These are phyloP conservation scores for Lycorma delicatula DNA, from an alignment of 1,140 invertebrate species.

Conservation along the genomic window DNA sequence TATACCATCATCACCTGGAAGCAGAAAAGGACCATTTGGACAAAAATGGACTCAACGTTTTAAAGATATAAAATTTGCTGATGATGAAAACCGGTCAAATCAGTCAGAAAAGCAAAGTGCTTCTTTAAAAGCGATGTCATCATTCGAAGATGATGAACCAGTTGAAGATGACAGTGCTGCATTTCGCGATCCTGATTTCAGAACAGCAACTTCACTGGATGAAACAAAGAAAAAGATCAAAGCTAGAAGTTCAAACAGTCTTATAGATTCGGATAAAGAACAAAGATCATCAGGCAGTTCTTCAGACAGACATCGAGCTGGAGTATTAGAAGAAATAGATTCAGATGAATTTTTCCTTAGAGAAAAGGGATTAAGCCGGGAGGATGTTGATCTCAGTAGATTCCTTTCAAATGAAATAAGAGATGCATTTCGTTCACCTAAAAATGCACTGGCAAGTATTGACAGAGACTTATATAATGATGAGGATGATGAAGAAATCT, in stretches of 20 bases:
- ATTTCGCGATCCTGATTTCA: conserved; percentile 28
- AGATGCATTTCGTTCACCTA: conserved; percentile 59
- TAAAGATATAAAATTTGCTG: conserved; percentile 26
- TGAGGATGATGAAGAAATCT: conserved; percentile 24
- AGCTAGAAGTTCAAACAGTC: conserved; percentile 25
- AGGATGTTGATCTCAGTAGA: conserved; percentile 65
- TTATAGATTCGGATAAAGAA: conserved; percentile 36
- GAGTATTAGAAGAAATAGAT: conserved; percentile 72
- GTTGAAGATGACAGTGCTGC: conserved; percentile 15
- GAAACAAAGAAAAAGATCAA: conserved; percentile 18
- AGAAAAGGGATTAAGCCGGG: conserved; percentile 67
- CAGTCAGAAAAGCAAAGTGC: conserved; percentile 18
- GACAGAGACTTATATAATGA: conserved; percentile 37
- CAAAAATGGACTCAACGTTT: conserved; percentile 20
- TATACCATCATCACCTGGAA: conserved; percentile 15
- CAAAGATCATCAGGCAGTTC: conserved; percentile 43
- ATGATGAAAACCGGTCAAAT: conserved; percentile 17
- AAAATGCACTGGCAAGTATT: conserved; percentile 51
- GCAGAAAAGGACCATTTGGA: conserved; percentile 10
- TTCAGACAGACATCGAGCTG: conserved; percentile 42
- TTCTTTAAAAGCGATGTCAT: background rate
- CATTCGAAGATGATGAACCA: conserved; percentile 23
- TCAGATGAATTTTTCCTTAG: conserved; percentile 78
- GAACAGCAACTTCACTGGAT: conserved; percentile 16
- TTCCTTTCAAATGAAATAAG: conserved; percentile 68